Conservation (phyloP, 2,797 vertebrate species). For the Phalanger gymnotis region DNA sequence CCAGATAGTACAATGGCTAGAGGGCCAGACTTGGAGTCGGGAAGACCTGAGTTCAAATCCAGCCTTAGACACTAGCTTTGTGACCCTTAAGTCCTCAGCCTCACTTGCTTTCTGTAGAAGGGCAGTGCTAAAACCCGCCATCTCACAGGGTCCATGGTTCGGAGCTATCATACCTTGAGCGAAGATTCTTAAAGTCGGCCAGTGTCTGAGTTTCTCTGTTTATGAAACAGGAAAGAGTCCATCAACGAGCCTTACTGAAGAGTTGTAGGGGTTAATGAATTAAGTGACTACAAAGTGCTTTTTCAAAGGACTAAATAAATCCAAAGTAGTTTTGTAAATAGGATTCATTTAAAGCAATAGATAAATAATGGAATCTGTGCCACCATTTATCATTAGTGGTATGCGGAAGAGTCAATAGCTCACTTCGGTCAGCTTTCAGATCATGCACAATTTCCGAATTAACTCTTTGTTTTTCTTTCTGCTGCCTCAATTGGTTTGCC, state of each 20-base stretch:
- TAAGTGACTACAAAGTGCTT: neutral
- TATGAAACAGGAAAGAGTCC: neutral
- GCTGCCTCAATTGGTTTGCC: neutral
- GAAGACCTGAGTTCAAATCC: neutral
- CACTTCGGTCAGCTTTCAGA: slow-evolving; percentile 27
- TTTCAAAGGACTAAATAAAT: slow-evolving; percentile 59
- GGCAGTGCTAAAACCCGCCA: too few species aligned
- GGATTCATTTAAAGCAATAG: slow-evolving; percentile 57
- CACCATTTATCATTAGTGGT: slow-evolving; percentile 62
- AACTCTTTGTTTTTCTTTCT: neutral
- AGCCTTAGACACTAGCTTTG: neutral
- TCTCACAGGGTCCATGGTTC: neutral
- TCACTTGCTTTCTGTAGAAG: too few species aligned
- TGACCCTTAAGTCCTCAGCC: neutral
- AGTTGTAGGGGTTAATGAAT: slow-evolving; percentile 37
- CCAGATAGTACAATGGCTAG: too few species aligned
- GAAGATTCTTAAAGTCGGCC: neutral
- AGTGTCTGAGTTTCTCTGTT: slow-evolving; percentile 28
- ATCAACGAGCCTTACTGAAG: slow-evolving; percentile 30
- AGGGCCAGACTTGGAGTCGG: neutral
- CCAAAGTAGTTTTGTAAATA: slow-evolving; percentile 46
- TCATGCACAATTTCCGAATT: slow-evolving; percentile 42
- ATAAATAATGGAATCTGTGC: slow-evolving; percentile 58
- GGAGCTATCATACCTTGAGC: neutral
- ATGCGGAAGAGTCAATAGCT: slow-evolving; percentile 43